Percentiles rank a stretch among this genome's conserved stretches.
Conservation (phyloP, 2,797 vertebrate genomes). For the Podarcis siculus region DNA sequence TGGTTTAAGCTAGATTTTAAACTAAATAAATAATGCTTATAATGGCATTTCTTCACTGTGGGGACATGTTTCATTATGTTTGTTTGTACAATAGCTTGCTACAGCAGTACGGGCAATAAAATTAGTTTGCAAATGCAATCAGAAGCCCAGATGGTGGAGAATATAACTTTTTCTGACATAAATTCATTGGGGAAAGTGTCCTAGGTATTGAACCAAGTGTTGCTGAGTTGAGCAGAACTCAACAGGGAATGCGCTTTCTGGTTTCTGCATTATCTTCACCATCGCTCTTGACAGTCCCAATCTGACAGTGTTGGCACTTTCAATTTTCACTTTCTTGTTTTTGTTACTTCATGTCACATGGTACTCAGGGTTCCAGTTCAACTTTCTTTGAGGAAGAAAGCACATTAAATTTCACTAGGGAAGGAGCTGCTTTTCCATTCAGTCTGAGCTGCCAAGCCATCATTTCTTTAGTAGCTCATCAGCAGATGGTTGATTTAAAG, state of each 20-base stretch:
- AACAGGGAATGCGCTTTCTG: not conserved
- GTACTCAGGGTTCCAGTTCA: not conserved
- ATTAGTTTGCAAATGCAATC: slow-evolving; percentile 14
- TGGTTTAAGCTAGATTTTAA: not conserved
- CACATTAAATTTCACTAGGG: not conserved
- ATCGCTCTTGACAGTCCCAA: slow-evolving; percentile 4
- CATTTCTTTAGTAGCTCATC: slow-evolving; percentile 5
- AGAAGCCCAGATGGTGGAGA: not conserved
- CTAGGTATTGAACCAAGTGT: not conserved
- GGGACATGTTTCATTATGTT: not conserved
- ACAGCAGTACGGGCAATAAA: not conserved
- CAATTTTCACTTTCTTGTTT: slow-evolving; percentile 33
- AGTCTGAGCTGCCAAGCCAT: not conserved
- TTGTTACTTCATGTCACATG: not conserved
- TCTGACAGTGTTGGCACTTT: slow-evolving; percentile 17
- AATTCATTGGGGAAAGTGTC: not conserved
- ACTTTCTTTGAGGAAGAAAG: not conserved
- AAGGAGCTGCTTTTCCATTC: not conserved
- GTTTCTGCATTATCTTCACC: not conserved
- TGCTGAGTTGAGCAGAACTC: not conserved
- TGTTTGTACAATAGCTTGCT: not conserved
- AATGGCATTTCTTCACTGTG: not conserved
- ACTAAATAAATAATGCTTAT: slow-evolving; percentile 5
- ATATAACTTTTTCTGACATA: slow-evolving; percentile 8
- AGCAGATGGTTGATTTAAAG: slow-evolving; percentile 14